Percentiles rank a stretch among this genome's conserved stretches.
These are phyloP conservation scores for Coptotermes formosanus DNA, from an alignment of 1,140 invertebrate genomes.

Conservation along the genomic window DNA sequence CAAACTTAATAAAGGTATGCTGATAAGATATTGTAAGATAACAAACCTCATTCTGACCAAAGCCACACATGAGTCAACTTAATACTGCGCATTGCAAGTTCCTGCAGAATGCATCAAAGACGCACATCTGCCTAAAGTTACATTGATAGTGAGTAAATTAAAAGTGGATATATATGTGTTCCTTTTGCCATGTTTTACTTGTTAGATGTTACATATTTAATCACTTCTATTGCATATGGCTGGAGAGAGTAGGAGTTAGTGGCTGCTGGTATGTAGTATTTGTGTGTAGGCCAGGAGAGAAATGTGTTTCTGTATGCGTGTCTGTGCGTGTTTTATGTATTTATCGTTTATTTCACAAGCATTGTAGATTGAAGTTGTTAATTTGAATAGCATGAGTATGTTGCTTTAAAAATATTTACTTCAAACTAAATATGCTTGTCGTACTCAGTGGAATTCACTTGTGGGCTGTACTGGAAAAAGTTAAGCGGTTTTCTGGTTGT, in stretches of 20 bases:
- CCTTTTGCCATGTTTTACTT: neutral
- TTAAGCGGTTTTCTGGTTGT: too few species aligned
- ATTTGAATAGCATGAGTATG: neutral
- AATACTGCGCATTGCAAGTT: neutral
- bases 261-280: neutral
- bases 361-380: neutral
- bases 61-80: neutral
- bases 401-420: too few species aligned
- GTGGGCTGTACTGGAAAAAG: too few species aligned
- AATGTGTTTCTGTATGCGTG: too few species aligned
- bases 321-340: neutral
- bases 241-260: neutral
- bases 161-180: neutral
- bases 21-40: too few species aligned
- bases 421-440: too few species aligned
- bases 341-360: neutral
- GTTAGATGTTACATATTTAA: neutral
- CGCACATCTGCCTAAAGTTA: neutral
- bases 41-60: too few species aligned
- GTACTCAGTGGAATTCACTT: too few species aligned
- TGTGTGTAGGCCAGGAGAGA: too few species aligned
- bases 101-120: conserved; percentile 1
- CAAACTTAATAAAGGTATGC: too few species aligned
- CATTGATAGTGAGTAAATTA: neutral
- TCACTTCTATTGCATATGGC: neutral